Base-by-base conservation (phyloP, 1,140 invertebrate genomes). In the Drosophila lacertosa region DNA sequence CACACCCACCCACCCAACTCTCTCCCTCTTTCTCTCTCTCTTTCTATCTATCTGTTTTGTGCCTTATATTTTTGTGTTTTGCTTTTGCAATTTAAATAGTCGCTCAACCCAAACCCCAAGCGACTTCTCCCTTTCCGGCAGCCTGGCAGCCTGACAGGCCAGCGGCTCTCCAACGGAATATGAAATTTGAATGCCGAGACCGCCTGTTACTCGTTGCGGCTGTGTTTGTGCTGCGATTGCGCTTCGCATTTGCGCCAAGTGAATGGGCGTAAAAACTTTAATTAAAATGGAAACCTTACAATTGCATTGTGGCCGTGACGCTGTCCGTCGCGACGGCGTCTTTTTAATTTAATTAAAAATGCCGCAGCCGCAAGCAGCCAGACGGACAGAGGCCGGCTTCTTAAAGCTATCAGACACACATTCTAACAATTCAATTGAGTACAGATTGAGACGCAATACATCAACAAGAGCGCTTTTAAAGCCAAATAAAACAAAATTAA, bases 251-350 rank as follows among this genome's bases (percentile, higher is more conserved):
- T 54, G 37, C 53, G 66, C 73, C 67, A 70, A 86, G 53, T 65
- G 57, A 84, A 86, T 86, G 66, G 69, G 69, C 77, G 77, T 74
- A 81, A 74, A 88, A 86, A 86, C 81, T 86, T 81, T 86, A 86
- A 86, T 86, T 88, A 86, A 84, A 86, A 86, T 81, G 82, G 82
- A 86, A 86, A 68, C 81, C 81, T 65, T 86, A 86, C 81, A 86
- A 88, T 88, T 86, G 74, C 81, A 88, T 77, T 88, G 81, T 88
- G 74, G 70, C 69, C 70, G 55, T 63, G 67, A 44, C 44, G 29
- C 9, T 48, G 44, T 16, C 18, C 40, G 63, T 60, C 62, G 55
- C 40, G 71, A 86, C n/a, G n/a, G n/a, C n/a, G n/a, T n/a, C 81
- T 74, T 84, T 86, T 84, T 84, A 84, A 84, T 84, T 84, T 74